These are phyloP conservation scores for Pemphigus obesinymphae DNA, from an alignment of 1,140 invertebrate species.

Conservation along the genomic window DNA sequence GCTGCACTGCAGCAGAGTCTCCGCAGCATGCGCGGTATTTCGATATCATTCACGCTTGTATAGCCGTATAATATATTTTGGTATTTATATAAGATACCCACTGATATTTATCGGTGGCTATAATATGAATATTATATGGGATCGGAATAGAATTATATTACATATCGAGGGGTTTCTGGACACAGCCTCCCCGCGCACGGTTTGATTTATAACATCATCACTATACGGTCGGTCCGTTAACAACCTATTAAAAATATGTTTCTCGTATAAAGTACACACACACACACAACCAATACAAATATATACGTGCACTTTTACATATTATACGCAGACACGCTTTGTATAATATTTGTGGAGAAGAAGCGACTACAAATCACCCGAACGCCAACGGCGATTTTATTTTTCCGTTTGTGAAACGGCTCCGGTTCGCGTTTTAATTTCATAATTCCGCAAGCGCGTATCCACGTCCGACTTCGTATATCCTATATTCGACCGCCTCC, in stretches of 20 bases:
- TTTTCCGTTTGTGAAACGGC: too few species aligned
- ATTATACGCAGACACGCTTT: too few species aligned
- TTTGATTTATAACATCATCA: conserved; percentile 38
- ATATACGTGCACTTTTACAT: too few species aligned
- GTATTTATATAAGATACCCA: too few species aligned
- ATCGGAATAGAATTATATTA: neutral
- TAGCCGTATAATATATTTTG: neutral
- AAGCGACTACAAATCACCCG: conserved; percentile 21
- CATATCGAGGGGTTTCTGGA: neutral
- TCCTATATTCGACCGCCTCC: neutral
- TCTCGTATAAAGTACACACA: neutral
- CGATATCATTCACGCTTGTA: conserved; percentile 14
- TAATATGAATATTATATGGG: neutral
- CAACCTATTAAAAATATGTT: conserved; percentile 40
- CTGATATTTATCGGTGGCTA: conserved; percentile 7
- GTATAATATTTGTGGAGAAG: neutral
- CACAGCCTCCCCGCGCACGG: neutral
- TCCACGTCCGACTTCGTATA: neutral
- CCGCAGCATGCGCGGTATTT: neutral
- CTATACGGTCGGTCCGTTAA: neutral
- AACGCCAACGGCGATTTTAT: neutral
- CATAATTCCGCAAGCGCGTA: neutral
- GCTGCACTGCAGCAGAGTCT: neutral
- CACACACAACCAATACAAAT: too few species aligned
- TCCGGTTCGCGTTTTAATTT: neutral